A percentile compares a stretch with the other conserved stretches of the same genome.
phyloP scores from a whole-genome alignment of 2,797 vertebrate genomes.

The Phrynocephalus forsythii region DNA sequence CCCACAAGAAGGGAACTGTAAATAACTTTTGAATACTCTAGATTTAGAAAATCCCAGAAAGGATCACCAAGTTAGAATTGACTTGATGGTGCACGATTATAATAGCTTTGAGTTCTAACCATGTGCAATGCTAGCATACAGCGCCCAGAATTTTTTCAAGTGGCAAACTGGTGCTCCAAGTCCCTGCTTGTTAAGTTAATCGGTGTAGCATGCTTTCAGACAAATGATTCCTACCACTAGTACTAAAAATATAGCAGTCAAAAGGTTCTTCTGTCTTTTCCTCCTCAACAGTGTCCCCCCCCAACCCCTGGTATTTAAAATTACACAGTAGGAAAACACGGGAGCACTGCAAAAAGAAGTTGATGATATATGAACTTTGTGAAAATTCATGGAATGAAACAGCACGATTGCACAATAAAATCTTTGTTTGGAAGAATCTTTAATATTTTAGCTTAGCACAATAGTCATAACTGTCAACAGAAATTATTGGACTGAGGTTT shows the following conservation, averaged over 20 bases:
- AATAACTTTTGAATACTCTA: too few species aligned
- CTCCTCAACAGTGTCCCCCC: background rate
- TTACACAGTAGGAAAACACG: background rate
- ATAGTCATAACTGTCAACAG: background rate
- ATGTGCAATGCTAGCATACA: too few species aligned
- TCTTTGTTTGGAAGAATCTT: background rate
- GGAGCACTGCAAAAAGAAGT: background rate
- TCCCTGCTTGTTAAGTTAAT: background rate
- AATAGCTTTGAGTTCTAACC: too few species aligned
- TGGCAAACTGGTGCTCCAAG: too few species aligned
- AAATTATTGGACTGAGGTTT: background rate
- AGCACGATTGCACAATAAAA: background rate
- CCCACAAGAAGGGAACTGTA: too few species aligned
- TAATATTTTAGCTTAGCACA: background rate
- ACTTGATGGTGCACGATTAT: too few species aligned
- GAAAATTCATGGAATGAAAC: background rate
- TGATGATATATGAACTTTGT: background rate
- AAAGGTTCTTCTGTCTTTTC: background rate
- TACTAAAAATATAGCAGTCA: background rate
- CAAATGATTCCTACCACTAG: background rate
- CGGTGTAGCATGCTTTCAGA: background rate
- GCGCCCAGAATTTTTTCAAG: too few species aligned
- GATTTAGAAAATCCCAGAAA: too few species aligned
- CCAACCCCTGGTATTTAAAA: background rate
- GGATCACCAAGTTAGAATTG: too few species aligned